A percentile compares a stretch with the other conserved stretches of the same genome.
Conservation (phyloP, 2,113 vertebrate genomes). For the Phoxinus phoxinus region DNA sequence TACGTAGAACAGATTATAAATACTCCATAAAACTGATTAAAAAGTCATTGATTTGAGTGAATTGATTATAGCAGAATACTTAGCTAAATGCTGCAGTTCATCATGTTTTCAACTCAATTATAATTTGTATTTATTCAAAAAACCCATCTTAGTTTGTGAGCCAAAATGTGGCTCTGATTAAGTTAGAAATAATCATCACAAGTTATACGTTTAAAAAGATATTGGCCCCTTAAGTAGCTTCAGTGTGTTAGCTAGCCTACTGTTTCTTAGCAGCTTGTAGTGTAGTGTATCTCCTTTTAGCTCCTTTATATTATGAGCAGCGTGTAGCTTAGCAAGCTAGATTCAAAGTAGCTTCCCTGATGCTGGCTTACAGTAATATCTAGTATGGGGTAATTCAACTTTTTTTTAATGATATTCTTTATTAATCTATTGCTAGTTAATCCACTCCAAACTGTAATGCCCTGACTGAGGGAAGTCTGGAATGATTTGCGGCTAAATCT, state of each 20-base stretch:
- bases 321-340: not conserved
- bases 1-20: not conserved
- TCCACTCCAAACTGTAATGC: constrained; percentile 36
- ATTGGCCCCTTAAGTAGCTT: not conserved
- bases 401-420: constrained; percentile 34
- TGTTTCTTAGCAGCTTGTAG: not conserved
- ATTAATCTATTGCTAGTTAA: constrained; percentile 52
- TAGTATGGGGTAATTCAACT: constrained; percentile 33
- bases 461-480: constrained; percentile 32
- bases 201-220: not conserved
- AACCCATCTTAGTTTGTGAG: not conserved
- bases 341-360: not conserved
- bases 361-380: constrained; percentile 10
- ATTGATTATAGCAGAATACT: constrained; percentile 11
- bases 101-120: not conserved
- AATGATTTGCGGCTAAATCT: constrained; percentile 50
- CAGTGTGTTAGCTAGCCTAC: not conserved
- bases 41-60: not conserved
- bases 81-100: constrained; percentile 4
- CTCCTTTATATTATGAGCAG: not conserved
- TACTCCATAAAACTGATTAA: not conserved
- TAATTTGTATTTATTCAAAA: not conserved
- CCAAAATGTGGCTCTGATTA: not conserved
- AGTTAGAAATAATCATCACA: not conserved
- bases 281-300: not conserved